A percentile compares a stretch with the other conserved stretches of the same genome.
phyloP scores from a whole-genome alignment of 2,113 vertebrate genomes.

The Paramormyrops kingsleyae region DNA sequence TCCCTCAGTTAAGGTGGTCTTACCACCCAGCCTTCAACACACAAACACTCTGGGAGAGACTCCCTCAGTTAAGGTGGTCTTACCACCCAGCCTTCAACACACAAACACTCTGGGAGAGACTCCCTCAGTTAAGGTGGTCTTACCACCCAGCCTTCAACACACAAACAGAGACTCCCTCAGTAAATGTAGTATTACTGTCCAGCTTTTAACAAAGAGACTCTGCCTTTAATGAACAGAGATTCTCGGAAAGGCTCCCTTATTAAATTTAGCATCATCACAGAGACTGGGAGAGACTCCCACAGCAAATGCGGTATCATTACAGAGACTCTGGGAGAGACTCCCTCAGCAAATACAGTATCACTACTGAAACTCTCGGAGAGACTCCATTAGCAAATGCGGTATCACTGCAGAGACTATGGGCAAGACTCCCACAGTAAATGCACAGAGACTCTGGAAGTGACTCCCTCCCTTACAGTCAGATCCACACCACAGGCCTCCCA shows the following conservation, averaged over 20 bases:
- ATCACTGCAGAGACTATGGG: constrained; percentile 36
- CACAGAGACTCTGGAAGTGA: constrained; percentile 4
- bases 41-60: constrained; percentile 20
- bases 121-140: constrained; percentile 51
- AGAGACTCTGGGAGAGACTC: background rate
- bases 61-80: constrained; percentile 51
- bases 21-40: background rate
- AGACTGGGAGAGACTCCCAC: background rate
- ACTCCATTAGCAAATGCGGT: constrained; percentile 49
- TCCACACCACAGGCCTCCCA: background rate
- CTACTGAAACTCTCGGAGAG: background rate
- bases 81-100: background rate
- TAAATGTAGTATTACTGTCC: constrained; percentile 54
- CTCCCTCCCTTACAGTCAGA: constrained; percentile 3
- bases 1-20: constrained; percentile 51
- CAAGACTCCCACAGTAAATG: constrained; percentile 45
- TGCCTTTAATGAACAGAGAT: constrained; percentile 40
- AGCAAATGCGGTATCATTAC: background rate
- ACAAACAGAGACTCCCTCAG: constrained; percentile 32
- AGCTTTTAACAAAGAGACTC: constrained; percentile 38
- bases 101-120: constrained; percentile 20
- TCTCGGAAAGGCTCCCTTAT: background rate
- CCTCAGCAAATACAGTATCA: constrained; percentile 56
- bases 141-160: background rate
- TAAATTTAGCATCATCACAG: background rate